Evolutionary conservation across 2,113 vertebrate species (phyloP).

Genomic region (Pseudorhombus dupliciocellatus): DNA sequence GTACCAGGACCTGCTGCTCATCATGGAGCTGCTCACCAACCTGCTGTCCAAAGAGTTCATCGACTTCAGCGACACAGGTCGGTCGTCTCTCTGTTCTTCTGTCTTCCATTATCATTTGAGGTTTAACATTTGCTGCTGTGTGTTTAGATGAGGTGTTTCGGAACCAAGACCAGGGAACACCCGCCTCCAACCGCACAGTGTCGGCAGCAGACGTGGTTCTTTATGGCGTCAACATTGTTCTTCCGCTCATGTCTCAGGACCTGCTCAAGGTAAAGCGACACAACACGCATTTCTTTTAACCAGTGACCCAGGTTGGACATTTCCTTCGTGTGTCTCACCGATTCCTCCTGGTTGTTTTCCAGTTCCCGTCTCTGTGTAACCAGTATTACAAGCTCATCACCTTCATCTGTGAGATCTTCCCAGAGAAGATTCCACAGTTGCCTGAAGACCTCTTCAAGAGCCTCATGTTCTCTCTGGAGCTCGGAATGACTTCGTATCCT

Average conservation of each 20-base stretch:
- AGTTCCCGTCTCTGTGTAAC: conserved; percentile 99
- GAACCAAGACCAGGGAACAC: conserved; percentile 92
- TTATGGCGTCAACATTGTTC: conserved; percentile 95
- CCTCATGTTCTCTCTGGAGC: conserved; percentile 97
- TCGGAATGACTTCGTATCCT: conserved; percentile 99
- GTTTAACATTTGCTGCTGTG: neutral
- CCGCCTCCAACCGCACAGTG: conserved; percentile 85
- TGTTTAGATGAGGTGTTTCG: conserved; percentile 93
- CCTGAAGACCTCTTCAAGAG: conserved; percentile 99
- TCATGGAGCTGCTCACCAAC: conserved; percentile 99
- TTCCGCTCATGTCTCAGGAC: conserved; percentile 98
- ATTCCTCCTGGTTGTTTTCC: conserved; percentile 27
- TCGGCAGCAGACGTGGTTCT: conserved; percentile 98
- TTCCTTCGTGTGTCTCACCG: neutral
- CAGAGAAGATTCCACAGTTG: conserved; percentile 98
- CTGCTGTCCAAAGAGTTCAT: conserved; percentile 99
- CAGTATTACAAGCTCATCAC: conserved; percentile 99
- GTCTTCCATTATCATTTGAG: neutral
- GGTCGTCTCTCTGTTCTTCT: neutral
- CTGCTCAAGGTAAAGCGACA: conserved; percentile 89
- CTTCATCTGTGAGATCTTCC: conserved; percentile 99
- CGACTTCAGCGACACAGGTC: conserved; percentile 98
- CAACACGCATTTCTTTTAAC: neutral
- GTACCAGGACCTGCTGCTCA: conserved; percentile 99
- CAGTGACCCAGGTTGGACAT: neutral